Conservation (phyloP, 2,113 vertebrate species). For the Sapajus apella region DNA sequence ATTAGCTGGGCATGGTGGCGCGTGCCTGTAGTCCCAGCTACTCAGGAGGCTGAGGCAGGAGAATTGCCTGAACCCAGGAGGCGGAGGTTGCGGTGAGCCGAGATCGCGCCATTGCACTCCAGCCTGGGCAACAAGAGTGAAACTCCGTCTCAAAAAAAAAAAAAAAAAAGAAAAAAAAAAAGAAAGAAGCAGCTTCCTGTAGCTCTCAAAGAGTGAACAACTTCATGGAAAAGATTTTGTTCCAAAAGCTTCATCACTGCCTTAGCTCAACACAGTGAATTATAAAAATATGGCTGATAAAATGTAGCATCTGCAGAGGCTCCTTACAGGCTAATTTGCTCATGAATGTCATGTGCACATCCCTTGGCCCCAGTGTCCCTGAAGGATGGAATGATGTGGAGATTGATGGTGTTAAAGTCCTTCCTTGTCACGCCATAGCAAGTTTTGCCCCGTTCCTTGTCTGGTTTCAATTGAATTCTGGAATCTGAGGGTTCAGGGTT, state of each 20-base stretch:
- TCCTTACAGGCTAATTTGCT: background rate
- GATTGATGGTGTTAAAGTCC: background rate
- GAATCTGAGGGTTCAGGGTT: background rate
- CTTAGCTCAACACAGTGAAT: background rate
- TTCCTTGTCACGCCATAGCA: background rate
- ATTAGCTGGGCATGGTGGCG: too few relatives aligned
- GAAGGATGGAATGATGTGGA: background rate
- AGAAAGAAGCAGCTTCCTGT: background rate
- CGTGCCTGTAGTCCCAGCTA: too few relatives aligned
- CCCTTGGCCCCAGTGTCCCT: background rate
- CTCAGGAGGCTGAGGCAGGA: too few relatives aligned
- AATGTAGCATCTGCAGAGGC: background rate
- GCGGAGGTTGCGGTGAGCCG: too few relatives aligned
- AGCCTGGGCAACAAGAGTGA: too few relatives aligned
- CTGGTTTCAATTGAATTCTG: background rate
- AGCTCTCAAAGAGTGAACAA: background rate
- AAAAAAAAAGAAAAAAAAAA: too few relatives aligned
- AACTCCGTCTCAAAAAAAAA: too few relatives aligned
- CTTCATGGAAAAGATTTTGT: background rate
- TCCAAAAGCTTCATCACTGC: background rate
- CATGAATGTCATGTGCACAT: background rate
- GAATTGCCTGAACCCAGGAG: too few relatives aligned
- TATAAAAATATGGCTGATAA: too few relatives aligned
- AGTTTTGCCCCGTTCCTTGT: background rate
- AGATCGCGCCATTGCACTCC: too few relatives aligned